Evolutionary conservation across 2,888 invertebrate species (phyloP).

Genomic region (Drosophila siamana): DNA sequence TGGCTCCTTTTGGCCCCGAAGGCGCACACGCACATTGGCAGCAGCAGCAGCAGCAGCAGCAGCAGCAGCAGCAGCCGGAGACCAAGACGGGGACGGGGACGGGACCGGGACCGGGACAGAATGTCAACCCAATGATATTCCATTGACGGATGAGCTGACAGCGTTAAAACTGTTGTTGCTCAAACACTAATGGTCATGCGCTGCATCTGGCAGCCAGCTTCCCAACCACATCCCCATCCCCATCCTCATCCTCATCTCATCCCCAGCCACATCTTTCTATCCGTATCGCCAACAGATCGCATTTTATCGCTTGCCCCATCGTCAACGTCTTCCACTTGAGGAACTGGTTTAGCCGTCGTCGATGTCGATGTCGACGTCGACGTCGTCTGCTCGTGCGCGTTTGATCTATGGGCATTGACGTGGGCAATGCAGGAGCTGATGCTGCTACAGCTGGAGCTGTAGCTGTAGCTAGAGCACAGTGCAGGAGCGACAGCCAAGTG

Average conservation of each 20-base stretch:
- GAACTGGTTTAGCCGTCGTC: conserved; percentile 65
- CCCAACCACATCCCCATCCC: conserved; percentile 14
- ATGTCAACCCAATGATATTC: conserved; percentile 84
- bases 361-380: not conserved
- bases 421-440: conserved; percentile 43
- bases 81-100: conserved; percentile 68
- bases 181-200: conserved; percentile 80
- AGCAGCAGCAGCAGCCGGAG: conserved; percentile 17
- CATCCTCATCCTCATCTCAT: conserved; percentile 20
- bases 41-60: conserved; percentile 6
- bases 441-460: conserved; percentile 1
- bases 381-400: conserved; percentile 55
- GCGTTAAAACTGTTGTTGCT: conserved; percentile 84
- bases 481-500: conserved; percentile 68
- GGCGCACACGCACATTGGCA: conserved; percentile 55
- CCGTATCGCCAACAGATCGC: conserved; percentile 73
- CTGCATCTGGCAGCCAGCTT: conserved; percentile 29
- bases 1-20: conserved; percentile 32
- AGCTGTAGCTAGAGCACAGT: conserved; percentile 33
- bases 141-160: conserved; percentile 85
- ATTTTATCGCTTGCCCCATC: conserved; percentile 74
- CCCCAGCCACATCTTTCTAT: conserved; percentile 23
- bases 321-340: conserved; percentile 27
- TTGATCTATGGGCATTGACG: conserved; percentile 73
- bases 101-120: conserved; percentile 73